These are phyloP conservation scores for Aphyosemion australe DNA, from an alignment of 2,113 vertebrate genomes.

Conservation along the genomic window DNA sequence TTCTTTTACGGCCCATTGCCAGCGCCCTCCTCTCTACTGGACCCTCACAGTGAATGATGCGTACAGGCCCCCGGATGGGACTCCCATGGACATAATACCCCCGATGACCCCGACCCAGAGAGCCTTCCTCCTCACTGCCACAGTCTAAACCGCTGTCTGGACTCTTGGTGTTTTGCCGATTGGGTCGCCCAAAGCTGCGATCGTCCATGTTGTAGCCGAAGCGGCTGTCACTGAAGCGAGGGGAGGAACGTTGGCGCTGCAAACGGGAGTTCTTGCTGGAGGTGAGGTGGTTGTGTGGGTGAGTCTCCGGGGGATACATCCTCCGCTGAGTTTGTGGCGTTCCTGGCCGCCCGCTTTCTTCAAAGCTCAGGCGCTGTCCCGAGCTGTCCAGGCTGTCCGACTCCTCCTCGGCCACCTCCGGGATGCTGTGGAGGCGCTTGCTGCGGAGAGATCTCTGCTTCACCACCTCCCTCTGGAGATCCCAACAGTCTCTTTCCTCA, in stretches of 20 bases:
- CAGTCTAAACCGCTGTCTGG: constrained; percentile 97
- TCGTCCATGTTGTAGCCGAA: constrained; percentile 71
- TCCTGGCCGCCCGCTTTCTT: constrained; percentile 64
- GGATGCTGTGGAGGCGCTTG: constrained; percentile 96
- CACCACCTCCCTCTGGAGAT: constrained; percentile 86
- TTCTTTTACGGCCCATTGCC: constrained; percentile 85
- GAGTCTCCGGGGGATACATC: constrained; percentile 70
- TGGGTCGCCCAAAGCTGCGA: constrained; percentile 59
- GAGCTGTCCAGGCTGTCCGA: constrained; percentile 69
- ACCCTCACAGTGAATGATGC: constrained; percentile 80
- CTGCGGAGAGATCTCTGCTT: constrained; percentile 84
- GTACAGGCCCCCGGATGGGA: constrained; percentile 68
- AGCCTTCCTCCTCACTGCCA: constrained; percentile 92
- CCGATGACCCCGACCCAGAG: constrained; percentile 70
- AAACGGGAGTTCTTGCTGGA: constrained; percentile 60
- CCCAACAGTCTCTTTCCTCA: constrained; percentile 83
- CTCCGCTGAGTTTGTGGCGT: constrained; percentile 62
- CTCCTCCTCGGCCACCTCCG: constrained; percentile 95
- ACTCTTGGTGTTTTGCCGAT: constrained; percentile 84
- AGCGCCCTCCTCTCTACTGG: constrained; percentile 76
- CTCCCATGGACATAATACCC: constrained; percentile 62
- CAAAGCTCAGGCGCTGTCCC: constrained; percentile 74
- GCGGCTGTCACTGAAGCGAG: constrained; percentile 76
- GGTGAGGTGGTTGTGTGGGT: constrained; percentile 63
- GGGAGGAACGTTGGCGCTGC: constrained; percentile 75